phyloP scores from a whole-genome alignment of 2,888 invertebrate genomes.

The Mystacides longicornis region DNA sequence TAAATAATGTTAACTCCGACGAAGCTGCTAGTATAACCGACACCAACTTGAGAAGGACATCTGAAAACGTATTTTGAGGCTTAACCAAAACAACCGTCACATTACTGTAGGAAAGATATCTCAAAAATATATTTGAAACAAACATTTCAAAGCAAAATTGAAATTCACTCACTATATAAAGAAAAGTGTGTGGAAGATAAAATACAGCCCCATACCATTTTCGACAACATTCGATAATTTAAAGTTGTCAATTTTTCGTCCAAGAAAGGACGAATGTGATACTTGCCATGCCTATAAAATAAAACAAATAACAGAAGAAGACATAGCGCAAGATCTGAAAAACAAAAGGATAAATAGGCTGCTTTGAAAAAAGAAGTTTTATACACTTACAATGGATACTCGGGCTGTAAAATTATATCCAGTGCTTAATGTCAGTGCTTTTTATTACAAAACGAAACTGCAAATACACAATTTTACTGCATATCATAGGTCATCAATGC shows the following conservation, averaged over 20 bases:
- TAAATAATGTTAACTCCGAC: not conserved
- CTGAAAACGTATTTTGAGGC: not conserved
- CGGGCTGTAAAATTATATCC: not conserved
- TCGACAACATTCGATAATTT: not conserved
- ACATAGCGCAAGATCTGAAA: not conserved
- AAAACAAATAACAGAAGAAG: not conserved
- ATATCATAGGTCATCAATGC: not conserved
- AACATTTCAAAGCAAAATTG: not conserved
- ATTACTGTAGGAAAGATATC: not conserved
- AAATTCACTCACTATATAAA: not conserved
- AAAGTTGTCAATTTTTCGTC: not conserved
- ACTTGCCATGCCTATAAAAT: not conserved
- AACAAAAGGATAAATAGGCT: not conserved
- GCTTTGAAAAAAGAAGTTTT: not conserved
- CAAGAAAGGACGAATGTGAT: not conserved
- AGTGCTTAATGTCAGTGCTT: not conserved
- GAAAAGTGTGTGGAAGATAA: not conserved
- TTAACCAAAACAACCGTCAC: not conserved
- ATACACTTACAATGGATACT: not conserved
- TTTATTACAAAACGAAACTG: constrained; percentile 5
- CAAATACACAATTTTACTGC: not conserved
- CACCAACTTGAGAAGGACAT: not conserved
- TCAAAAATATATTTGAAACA: not conserved
- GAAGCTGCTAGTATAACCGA: not conserved
- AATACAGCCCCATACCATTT: not conserved